A percentile compares a stretch with the other conserved stretches of the same genome.
Evolutionary conservation across 1,140 invertebrate species (phyloP).

Genomic region (Pentalonia nigronervosa): DNA sequence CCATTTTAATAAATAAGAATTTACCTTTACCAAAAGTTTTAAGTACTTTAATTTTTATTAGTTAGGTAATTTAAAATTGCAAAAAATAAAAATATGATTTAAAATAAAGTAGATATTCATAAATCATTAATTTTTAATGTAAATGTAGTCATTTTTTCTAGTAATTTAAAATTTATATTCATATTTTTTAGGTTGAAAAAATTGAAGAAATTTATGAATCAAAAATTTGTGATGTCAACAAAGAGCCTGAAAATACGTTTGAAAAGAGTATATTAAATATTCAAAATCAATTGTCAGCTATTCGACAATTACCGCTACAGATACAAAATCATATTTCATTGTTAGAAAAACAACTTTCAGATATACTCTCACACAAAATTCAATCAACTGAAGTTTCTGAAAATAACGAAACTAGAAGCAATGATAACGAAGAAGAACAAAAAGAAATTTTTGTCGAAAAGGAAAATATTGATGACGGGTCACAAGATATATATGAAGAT

Average conservation of each 20-base stretch:
- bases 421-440: not conserved
- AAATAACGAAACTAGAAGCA: not conserved
- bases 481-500: not conserved
- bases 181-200: constrained; percentile 40
- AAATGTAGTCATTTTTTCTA: not conserved
- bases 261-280: constrained; percentile 45
- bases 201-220: not conserved
- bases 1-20: not conserved
- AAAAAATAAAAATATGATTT: not conserved
- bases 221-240: not conserved
- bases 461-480: not conserved
- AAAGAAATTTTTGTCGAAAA: constrained; percentile 36
- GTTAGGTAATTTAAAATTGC: not conserved
- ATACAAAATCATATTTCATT: constrained; percentile 51
- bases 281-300: constrained; percentile 38
- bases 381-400: not conserved
- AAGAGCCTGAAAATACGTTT: constrained; percentile 18
- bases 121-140: not conserved
- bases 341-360: constrained; percentile 48
- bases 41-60: not conserved
- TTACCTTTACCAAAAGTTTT: not conserved
- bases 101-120: not conserved
- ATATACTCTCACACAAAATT: constrained; percentile 29
- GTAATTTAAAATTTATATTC: not conserved
- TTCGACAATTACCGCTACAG: constrained; percentile 39